Evolutionary conservation across 2,888 invertebrate genomes (phyloP).

Genomic region (Metacarcinus magister): DNA sequence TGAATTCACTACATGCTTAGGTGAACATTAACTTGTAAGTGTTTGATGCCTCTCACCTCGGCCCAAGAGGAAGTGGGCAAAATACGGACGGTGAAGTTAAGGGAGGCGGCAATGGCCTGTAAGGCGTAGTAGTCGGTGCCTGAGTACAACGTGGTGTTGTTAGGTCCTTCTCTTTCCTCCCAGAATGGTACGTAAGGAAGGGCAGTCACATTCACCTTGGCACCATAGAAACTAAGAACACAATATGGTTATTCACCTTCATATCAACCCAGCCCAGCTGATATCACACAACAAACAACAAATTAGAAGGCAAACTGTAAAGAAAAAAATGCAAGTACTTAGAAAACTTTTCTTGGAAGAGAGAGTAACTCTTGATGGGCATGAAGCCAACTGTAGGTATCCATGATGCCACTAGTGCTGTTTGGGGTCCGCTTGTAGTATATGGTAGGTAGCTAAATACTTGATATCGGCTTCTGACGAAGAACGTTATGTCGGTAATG

Average conservation of each 20-base stretch:
- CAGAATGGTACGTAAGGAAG: background rate
- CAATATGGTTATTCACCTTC: background rate
- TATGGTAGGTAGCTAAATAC: background rate
- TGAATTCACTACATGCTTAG: too few species aligned
- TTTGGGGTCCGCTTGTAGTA: background rate
- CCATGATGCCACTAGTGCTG: background rate
- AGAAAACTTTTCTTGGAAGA: background rate
- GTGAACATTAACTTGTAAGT: too few species aligned
- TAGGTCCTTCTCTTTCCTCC: background rate
- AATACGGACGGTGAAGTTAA: constrained; percentile 37
- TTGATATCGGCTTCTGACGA: background rate
- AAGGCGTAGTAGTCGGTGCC: constrained; percentile 50
- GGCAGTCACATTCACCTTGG: background rate
- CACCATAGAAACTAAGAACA: background rate
- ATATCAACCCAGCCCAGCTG: background rate
- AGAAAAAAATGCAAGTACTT: background rate
- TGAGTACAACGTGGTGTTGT: constrained; percentile 22
- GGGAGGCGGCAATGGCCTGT: constrained; percentile 28
- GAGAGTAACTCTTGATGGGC: background rate
- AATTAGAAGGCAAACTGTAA: background rate
- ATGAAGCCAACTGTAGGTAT: background rate
- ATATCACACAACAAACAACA: background rate
- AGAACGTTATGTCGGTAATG: background rate
- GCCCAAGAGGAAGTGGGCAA: constrained; percentile 51
- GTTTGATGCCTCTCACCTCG: background rate